These are phyloP conservation scores for Yoshiicerus persimilis DNA, from an alignment of 1,140 invertebrate species.

Conservation along the genomic window DNA sequence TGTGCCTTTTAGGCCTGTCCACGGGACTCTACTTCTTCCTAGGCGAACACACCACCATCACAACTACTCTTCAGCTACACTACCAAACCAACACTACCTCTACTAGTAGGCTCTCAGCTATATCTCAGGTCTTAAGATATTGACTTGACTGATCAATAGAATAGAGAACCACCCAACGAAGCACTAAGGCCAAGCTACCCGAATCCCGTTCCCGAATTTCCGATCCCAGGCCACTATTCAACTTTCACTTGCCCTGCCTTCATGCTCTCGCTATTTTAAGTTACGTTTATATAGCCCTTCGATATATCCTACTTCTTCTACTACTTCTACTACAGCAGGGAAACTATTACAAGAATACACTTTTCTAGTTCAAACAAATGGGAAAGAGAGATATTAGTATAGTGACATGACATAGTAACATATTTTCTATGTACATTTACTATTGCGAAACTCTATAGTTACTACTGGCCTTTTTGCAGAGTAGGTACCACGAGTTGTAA, in stretches of 20 bases:
- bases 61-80: neutral
- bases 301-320: no score
- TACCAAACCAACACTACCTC: neutral
- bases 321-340: no score
- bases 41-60: neutral
- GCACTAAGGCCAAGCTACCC: neutral
- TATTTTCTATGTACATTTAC: no score
- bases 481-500: no score
- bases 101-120: neutral
- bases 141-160: conserved; percentile 33
- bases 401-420: neutral
- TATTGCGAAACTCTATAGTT: no score
- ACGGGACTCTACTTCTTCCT: neutral
- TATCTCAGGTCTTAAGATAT: conserved; percentile 24
- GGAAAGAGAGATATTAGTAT: no score
- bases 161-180: conserved; percentile 26
- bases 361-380: neutral
- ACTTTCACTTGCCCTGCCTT: neutral
- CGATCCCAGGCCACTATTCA: neutral
- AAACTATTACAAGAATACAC: no score
- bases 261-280: neutral
- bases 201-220: conserved; percentile 16
- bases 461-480: no score
- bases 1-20: neutral
- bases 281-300: neutral